Evolutionary conservation across 2,888 invertebrate genomes (phyloP), one percentile per base, ranked within the genome.

Genomic region (Rambutsinella grinnellia): DNA sequence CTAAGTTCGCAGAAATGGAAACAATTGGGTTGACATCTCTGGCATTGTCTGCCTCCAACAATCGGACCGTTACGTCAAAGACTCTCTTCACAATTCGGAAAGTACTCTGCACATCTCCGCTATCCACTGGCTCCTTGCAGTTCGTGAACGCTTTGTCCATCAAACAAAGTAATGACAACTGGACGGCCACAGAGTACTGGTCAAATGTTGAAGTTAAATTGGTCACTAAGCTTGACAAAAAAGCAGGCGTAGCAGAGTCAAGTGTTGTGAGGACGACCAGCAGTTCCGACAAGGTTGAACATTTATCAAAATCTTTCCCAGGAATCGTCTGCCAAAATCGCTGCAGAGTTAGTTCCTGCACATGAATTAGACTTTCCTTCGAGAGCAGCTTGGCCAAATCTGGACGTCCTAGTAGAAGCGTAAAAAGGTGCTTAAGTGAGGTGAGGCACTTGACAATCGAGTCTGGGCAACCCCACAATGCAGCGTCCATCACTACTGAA

Each of bases 1-100:
- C 68, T 0, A 79, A 70, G 8, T 66, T 63, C 2, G 79, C 75
- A 8, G 79, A 62, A 1, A 81, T 53, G 6, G 65, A 61, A 2
- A 83, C 56, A 1, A 83, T 21, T 13, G 77, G 74, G 56, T 76
- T 54, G 21, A 79, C 51, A 5, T 26, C 53, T 24, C 76, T 15
- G 21, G 21, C 44, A 51, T 49, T 62, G n/a, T 70, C 74, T 10
- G 61, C 23, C 10, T 76, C 65, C 26, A 79, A 70, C 2, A 77
- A 61, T 58, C 67, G 75, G 0, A 75, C 61, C 0, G 77, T 65
- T 15, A 67, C 68, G 27, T 70, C 70, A n/a, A 81, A 79, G 2
- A 82, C 67, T n/a, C 69, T 27, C 2, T 78, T 66, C 21, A 82
- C 53, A 28, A 82, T 76, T n/a, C 70, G 69, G 17, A 80, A 66